Conservation (phyloP, 2,797 vertebrate species). For the Pseudochromis fuscus region DNA sequence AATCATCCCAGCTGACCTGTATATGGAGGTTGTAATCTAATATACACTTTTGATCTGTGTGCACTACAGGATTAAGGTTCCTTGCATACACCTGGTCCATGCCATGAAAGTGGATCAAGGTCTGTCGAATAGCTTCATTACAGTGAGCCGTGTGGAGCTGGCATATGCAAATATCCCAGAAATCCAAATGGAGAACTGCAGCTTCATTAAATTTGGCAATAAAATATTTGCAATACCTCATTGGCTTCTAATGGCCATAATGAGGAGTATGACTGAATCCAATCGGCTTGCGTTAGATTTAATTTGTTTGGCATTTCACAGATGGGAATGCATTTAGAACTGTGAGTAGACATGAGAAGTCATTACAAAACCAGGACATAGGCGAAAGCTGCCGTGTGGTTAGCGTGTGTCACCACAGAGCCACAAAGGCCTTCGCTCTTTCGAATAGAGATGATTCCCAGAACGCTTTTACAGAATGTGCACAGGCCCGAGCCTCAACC, state of each 20-base stretch:
- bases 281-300: slow-evolving; percentile 83
- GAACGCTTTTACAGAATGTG: slow-evolving; percentile 78
- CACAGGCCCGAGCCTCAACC: slow-evolving; percentile 58
- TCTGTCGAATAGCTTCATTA: slow-evolving; percentile 68
- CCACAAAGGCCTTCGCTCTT: slow-evolving; percentile 71
- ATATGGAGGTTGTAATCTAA: slow-evolving; percentile 51
- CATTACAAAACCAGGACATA: slow-evolving; percentile 78
- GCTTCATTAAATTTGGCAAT: slow-evolving; percentile 88
- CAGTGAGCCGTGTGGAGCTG: slow-evolving; percentile 56
- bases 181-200: slow-evolving; percentile 80
- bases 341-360: slow-evolving; percentile 78
- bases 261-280: slow-evolving; percentile 84
- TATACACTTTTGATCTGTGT: slow-evolving; percentile 46
- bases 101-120: slow-evolving; percentile 59
- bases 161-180: slow-evolving; percentile 74
- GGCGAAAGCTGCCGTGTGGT: slow-evolving; percentile 72
- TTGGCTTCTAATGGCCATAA: slow-evolving; percentile 86
- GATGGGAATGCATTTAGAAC: slow-evolving; percentile 83
- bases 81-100: slow-evolving; percentile 52
- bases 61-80: slow-evolving; percentile 39
- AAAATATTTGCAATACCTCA: slow-evolving; percentile 88
- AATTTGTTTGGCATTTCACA: slow-evolving; percentile 88
- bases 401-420: slow-evolving; percentile 70
- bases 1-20: slow-evolving; percentile 55
- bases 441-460: slow-evolving; percentile 70